Conservation (phyloP, 1,140 invertebrate genomes). For the Paralvinella palmiformis region DNA sequence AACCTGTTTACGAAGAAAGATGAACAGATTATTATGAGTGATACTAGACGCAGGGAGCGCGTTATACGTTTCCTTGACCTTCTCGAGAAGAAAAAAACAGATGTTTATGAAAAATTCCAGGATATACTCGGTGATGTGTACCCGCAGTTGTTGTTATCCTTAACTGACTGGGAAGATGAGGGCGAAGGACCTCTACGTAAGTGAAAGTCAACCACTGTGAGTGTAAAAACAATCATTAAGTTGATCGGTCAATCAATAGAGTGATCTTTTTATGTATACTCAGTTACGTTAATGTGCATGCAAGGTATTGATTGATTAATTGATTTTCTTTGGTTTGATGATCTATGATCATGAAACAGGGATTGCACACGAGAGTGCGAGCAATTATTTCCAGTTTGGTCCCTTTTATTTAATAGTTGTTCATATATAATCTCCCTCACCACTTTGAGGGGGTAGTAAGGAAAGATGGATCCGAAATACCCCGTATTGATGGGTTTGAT, state of each 20-base stretch:
- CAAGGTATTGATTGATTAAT: no score
- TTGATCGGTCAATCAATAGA: not conserved
- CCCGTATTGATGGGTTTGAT: no score
- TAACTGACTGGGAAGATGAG: not conserved
- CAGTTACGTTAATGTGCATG: not conserved
- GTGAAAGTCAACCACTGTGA: not conserved
- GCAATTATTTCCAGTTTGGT: no score
- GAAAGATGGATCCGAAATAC: no score
- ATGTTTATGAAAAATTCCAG: not conserved
- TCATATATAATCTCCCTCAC: no score
- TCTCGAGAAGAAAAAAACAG: conserved; percentile 1
- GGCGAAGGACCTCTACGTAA: not conserved
- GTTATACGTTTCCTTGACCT: conserved; percentile 3
- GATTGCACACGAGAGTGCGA: no score
- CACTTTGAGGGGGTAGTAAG: no score
- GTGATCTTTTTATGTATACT: not conserved
- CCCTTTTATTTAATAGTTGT: no score
- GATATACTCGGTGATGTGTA: not conserved
- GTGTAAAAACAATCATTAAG: not conserved
- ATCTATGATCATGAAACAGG: no score
- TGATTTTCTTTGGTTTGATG: no score
- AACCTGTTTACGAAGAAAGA: not conserved
- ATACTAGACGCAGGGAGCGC: not conserved
- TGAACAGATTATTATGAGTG: not conserved
- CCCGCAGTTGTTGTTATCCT: not conserved